Base-by-base conservation (phyloP, 1,140 invertebrate genomes). In the Bacillus rossius region DNA sequence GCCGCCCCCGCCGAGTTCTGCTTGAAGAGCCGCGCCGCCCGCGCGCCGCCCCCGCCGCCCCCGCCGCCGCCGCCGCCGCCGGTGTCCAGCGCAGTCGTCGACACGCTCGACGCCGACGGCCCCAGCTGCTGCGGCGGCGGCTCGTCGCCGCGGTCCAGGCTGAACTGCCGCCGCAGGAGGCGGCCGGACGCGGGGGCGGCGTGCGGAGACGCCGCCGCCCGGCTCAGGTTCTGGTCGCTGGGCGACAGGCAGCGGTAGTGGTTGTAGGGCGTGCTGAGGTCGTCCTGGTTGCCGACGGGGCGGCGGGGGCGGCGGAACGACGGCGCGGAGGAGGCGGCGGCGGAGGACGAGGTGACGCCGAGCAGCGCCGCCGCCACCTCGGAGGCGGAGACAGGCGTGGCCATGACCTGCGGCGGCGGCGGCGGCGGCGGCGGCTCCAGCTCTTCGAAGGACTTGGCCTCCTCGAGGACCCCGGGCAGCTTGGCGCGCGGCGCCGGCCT, bases 1-100 rank as follows among this genome's bases (percentile, higher is more conserved):
- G 83, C 82, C 20, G 84, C 83, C 8, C 85, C 85, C 2, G 82
- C 81, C 14, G 85, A 87, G 69, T 86, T 86, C 66, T 87, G 85
- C 63, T 86, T 87, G 68, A 79, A 84, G 8, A 85, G 70, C 45
- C 61, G 34, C 3, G 55, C 55, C 74, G 73, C 25, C 74, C 73
- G 51, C 62, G 63, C 0, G 8, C 16, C 37, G 19, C 16, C 51
- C 68, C 67, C 65, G 73, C 65, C 55, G 67, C 60, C 61, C 70
- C 67, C 14, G 59, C 38, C 34, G 37, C 48, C 17, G 68, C 60
- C n/a, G 70, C 69, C 47, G 5, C 8, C 5, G 5, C 42, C 42
- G 47, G 13, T 10, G 29, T 34, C 29, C 37, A 22, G 17, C 51
- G 68, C 67, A 65, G 73, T 65, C 55, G 67, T 60, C 40, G 47